These are phyloP conservation scores for Malaclemys terrapin DNA, from an alignment of 2,113 vertebrate species.

Conservation along the genomic window DNA sequence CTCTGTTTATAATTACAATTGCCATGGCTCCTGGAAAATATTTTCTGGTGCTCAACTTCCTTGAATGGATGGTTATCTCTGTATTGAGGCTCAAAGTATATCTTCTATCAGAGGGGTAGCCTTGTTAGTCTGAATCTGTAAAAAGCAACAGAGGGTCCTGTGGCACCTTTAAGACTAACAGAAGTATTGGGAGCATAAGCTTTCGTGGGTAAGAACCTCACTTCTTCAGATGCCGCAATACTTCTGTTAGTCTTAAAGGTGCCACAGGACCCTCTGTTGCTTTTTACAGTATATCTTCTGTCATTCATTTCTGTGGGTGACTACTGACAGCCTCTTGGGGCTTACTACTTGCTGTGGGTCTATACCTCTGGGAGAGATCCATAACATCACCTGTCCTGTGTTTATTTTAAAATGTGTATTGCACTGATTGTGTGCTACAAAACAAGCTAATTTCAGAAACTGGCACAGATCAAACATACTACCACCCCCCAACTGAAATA, in stretches of 20 bases:
- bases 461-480: constrained; percentile 45
- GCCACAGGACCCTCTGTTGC: too few relatives aligned
- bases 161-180: too few relatives aligned
- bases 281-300: constrained; percentile 9
- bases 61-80: constrained; percentile 64
- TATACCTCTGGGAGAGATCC: constrained; percentile 63
- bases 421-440: background rate
- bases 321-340: constrained; percentile 54
- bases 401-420: constrained; percentile 67
- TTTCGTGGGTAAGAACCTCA: too few relatives aligned
- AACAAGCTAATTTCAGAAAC: constrained; percentile 29
- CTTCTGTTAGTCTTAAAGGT: too few relatives aligned
- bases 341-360: constrained; percentile 45
- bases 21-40: constrained; percentile 72
- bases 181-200: too few relatives aligned
- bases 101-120: constrained; percentile 6
- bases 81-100: background rate
- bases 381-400: constrained; percentile 58
- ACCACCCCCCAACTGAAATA: constrained; percentile 34
- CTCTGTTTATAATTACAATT: constrained; percentile 58
- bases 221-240: too few relatives aligned
- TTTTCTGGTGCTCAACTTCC: constrained; percentile 53
- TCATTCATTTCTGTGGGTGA: constrained; percentile 54
- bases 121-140: too few relatives aligned
- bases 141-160: too few relatives aligned